These are phyloP conservation scores for Genyomyrus donnyi DNA, from an alignment of 2,113 vertebrate genomes.

Conservation along the genomic window DNA sequence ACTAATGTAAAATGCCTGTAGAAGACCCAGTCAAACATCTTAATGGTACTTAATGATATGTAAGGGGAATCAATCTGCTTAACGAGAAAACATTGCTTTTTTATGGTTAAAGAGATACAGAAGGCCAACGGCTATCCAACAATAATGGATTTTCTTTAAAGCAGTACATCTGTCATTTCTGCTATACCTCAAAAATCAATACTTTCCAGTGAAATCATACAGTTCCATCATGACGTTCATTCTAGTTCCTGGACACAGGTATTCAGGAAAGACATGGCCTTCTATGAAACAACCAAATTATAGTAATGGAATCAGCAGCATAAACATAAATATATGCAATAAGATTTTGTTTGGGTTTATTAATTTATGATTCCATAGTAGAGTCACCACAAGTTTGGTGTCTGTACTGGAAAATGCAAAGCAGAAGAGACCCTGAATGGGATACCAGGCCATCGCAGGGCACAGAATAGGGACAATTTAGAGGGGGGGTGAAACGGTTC, in stretches of 20 bases:
- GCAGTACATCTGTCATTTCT: not conserved
- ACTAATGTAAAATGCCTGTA: not conserved
- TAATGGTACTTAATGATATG: not conserved
- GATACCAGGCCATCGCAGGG: not conserved
- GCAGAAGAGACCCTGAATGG: not conserved
- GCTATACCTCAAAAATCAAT: slow-evolving; percentile 3
- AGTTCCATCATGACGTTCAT: not conserved
- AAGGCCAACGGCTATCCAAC: not conserved
- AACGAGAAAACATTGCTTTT: not conserved
- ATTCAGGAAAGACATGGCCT: not conserved
- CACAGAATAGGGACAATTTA: not conserved
- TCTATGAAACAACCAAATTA: not conserved
- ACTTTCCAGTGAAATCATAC: not conserved
- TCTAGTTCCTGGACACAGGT: not conserved
- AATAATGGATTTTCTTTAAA: slow-evolving; percentile 10
- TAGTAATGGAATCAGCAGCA: not conserved
- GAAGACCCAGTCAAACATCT: not conserved
- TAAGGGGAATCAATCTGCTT: slow-evolving; percentile 4
- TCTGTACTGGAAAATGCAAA: not conserved
- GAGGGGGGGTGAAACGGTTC: not conserved
- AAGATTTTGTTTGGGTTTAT: not conserved
- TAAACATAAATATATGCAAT: not conserved
- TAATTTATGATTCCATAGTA: not conserved
- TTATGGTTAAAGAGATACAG: not conserved
- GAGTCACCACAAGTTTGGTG: not conserved